Percentiles rank a stretch among this genome's conserved stretches.
These are phyloP conservation scores for Sebastes miniatus DNA, from an alignment of 2,797 vertebrate species.

Conservation along the genomic window DNA sequence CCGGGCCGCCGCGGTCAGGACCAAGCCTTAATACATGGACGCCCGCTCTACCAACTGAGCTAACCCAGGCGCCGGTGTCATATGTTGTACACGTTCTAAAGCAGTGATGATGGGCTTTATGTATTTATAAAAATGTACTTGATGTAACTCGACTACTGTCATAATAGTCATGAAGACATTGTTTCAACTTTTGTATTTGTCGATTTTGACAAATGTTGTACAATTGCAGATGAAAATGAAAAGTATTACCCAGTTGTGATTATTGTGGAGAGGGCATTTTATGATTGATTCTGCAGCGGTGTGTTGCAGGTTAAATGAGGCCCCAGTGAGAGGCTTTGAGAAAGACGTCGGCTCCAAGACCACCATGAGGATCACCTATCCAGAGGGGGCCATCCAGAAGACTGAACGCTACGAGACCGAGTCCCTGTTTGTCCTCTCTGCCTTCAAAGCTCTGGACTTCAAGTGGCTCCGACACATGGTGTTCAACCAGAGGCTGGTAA, in stretches of 20 bases:
- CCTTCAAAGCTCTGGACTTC: conserved; percentile 93
- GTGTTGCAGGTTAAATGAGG: conserved; percentile 88
- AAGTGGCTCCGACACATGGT: conserved; percentile 93
- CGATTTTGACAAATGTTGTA: neutral
- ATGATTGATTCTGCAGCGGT: conserved; percentile 6
- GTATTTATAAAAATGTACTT: neutral
- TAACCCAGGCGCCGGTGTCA: too few species aligned
- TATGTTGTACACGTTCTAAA: neutral
- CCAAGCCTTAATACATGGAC: too few species aligned
- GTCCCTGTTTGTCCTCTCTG: conserved; percentile 92
- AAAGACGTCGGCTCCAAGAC: conserved; percentile 93
- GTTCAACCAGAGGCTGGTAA: conserved; percentile 91
- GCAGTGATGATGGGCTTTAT: neutral
- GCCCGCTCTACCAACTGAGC: too few species aligned
- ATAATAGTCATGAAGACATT: neutral
- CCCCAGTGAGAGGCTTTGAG: conserved; percentile 91
- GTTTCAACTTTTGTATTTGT: neutral
- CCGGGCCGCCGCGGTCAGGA: too few species aligned
- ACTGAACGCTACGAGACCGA: conserved; percentile 86
- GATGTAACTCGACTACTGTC: neutral
- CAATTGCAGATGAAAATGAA: neutral
- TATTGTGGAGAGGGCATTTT: neutral
- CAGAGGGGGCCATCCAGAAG: conserved; percentile 93
- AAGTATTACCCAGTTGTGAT: neutral
- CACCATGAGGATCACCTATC: conserved; percentile 93